phyloP scores from a whole-genome alignment of 2,797 vertebrate species.

The Chiloscyllium punctatum region DNA sequence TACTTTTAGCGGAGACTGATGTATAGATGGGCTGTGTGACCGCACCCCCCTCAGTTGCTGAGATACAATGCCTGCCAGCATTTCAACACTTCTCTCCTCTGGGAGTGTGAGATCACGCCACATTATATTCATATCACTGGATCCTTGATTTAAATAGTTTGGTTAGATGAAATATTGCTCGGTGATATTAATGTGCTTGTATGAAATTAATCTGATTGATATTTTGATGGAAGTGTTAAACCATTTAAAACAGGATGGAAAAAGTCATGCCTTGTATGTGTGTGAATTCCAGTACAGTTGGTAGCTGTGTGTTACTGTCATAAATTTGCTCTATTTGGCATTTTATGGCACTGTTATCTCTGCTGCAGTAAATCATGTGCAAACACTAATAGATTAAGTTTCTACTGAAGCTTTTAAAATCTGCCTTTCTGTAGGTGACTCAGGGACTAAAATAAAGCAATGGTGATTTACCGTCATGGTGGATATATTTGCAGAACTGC shows the following conservation, averaged over 20 bases:
- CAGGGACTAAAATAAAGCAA: neutral
- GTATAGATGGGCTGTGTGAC: neutral
- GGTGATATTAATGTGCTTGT: constrained; percentile 24
- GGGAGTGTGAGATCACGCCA: neutral
- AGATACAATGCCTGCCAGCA: neutral
- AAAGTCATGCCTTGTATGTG: neutral
- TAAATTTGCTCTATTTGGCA: constrained; percentile 27
- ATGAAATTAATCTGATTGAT: constrained; percentile 19
- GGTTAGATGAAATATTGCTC: constrained; percentile 14
- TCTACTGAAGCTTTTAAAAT: constrained; percentile 17
- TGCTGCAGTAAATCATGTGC: constrained; percentile 22
- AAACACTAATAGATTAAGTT: neutral
- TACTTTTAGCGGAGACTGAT: neutral
- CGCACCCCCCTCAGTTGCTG: neutral
- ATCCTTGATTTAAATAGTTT: neutral
- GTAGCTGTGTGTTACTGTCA: constrained; percentile 25
- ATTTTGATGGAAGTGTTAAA: constrained; percentile 32
- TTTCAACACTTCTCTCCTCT: neutral
- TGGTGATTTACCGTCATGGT: neutral
- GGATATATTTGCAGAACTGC: constrained; percentile 2
- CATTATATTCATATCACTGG: neutral
- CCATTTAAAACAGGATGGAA: constrained; percentile 7
- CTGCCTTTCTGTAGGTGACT: neutral
- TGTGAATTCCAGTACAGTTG: constrained; percentile 28
- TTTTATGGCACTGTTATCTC: constrained; percentile 32